Conservation (phyloP, 2,888 invertebrate genomes). For the Cheilosia vernalis region DNA sequence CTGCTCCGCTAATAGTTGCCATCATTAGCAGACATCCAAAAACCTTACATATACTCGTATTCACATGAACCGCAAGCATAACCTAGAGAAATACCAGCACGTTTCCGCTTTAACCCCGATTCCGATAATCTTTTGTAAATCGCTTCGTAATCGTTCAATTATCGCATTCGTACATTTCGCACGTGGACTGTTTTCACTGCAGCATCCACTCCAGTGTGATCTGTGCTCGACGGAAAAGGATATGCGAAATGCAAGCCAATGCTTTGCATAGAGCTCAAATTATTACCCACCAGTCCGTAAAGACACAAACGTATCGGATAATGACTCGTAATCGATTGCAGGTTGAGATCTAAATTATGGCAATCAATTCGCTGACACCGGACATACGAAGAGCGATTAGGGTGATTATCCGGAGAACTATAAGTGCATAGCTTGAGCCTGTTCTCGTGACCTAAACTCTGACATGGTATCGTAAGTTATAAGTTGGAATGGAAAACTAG, state of each 20-base stretch:
- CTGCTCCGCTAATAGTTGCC: background rate
- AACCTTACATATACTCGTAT: background rate
- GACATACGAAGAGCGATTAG: conserved; percentile 46
- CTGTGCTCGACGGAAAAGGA: conserved; percentile 21
- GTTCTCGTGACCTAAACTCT: conserved; percentile 66
- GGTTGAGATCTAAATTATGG: conserved; percentile 71
- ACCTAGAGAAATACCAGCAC: conserved; percentile 55
- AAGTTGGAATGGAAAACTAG: conserved; percentile 8
- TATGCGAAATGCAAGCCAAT: conserved; percentile 38
- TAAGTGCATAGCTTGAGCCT: conserved; percentile 19
- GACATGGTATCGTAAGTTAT: conserved; percentile 34
- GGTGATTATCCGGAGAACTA: conserved; percentile 49
- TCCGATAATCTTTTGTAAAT: conserved; percentile 69
- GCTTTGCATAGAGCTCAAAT: conserved; percentile 48
- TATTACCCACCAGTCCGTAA: conserved; percentile 27
- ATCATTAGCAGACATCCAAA: background rate
- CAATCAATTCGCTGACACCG: conserved; percentile 74
- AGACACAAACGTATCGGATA: conserved; percentile 48
- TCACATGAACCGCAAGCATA: conserved; percentile 2
- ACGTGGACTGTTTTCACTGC: conserved; percentile 51
- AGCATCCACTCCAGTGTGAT: conserved; percentile 40
- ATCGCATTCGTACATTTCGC: conserved; percentile 64
- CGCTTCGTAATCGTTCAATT: conserved; percentile 70
- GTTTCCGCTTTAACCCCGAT: conserved; percentile 69
- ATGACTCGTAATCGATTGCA: conserved; percentile 65